Base-by-base conservation (phyloP, 2,797 vertebrate species). In the Gobio occitaniae region DNA sequence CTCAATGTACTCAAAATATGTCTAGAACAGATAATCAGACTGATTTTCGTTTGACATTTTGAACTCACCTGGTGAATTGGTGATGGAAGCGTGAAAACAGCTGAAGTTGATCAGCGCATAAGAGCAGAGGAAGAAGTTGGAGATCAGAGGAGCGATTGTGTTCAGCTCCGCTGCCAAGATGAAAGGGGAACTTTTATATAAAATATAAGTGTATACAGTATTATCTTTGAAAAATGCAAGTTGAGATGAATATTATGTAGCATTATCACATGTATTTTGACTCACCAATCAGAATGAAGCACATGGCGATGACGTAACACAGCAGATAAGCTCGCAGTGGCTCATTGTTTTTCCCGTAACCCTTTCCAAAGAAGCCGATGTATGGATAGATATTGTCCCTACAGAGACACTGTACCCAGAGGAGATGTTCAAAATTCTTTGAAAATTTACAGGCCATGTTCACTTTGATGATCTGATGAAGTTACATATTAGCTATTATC, bases 71-170 rank as follows among this genome's bases (percentile, higher is more conserved):
- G 95, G 95, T 0, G 93, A 95, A 89, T 95, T 95, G 21, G 94
- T 95, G 87, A 95, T 91, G 4, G 95, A 96, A 3, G 95, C 93
- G 3, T 96, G 94, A 87, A 96, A 96, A 86, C 94, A 96, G 85
- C 94, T 95, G 86, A 96, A 96, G 92, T 96, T 96, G 89, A 95
- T 94, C 50, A 96, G 93, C 41, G 93, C 88, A 16, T 95, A 96
- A 12, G 94, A 95, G 65, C 94, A 96, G 47, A 96, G 91, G 90
- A 96, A 96, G 89, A 96, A 96, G 89, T 95, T 96, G 74, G 95
- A 95, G 87, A 95, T 95, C 84, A 95, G 89, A 32, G 92, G 88
- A 6, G 94, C 95, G 11, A 95, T 94, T 72, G 48, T 85, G 83
- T 96, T 93, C 70, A 96, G 90, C 9, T 95, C 52, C 1, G 91